Percentiles rank a stretch among this genome's conserved stretches.
These are phyloP conservation scores for Enteromius argenteus DNA, from an alignment of 2,797 vertebrate genomes.

Conservation along the genomic window DNA sequence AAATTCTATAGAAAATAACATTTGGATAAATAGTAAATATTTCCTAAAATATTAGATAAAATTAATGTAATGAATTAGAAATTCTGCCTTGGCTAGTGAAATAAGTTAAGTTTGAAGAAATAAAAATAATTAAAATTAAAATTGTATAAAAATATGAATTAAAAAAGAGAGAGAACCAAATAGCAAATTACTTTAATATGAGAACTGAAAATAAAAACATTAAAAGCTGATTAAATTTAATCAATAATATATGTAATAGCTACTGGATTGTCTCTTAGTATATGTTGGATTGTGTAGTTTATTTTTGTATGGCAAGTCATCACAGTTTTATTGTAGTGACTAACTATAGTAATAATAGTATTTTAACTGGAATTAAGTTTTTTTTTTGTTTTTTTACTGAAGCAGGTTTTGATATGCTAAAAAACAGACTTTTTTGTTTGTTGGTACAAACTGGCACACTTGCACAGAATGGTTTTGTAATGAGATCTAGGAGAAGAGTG, in stretches of 20 bases:
- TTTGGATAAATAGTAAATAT: neutral
- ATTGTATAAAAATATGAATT: neutral
- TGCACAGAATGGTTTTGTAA: conserved; percentile 2
- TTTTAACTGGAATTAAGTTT: neutral
- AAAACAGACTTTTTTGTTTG: neutral
- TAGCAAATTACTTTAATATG: no score
- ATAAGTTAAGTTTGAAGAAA: no score
- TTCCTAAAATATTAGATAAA: no score
- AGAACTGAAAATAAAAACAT: neutral
- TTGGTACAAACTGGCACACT: neutral
- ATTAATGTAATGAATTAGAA: no score
- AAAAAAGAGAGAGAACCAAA: no score
- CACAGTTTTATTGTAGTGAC: neutral
- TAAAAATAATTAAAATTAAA: neutral
- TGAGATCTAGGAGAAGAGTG: conserved; percentile 26
- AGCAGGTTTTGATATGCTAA: neutral
- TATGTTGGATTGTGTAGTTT: neutral
- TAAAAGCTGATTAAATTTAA: neutral
- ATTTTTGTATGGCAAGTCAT: neutral
- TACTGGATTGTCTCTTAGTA: no score
- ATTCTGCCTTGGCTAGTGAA: no score
- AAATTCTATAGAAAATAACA: neutral
- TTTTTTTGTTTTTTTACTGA: neutral
- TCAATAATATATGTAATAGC: no score
- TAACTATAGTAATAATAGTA: neutral